A percentile compares a stretch with the other conserved stretches of the same genome.
Evolutionary conservation across 2,113 vertebrate genomes (phyloP).

Genomic region (Phyllostomus discolor): DNA sequence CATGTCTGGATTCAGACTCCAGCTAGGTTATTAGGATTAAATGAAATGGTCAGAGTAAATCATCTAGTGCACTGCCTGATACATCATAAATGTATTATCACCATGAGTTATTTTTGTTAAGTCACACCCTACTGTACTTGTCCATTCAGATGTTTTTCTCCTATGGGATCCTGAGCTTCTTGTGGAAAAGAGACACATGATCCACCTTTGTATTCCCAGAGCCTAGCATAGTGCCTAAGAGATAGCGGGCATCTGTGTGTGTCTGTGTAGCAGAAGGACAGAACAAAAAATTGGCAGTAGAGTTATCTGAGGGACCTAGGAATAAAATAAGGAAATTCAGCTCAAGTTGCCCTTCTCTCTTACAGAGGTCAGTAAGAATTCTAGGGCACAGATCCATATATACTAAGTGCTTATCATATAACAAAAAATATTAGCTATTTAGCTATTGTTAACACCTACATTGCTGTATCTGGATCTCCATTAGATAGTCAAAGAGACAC

Average conservation of each 20-base stretch:
- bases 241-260: background rate
- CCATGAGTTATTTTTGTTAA: background rate
- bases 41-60: background rate
- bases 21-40: background rate
- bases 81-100: background rate
- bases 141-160: background rate
- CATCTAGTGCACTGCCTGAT: background rate
- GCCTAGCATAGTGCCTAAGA: background rate
- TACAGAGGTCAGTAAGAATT: background rate
- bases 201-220: background rate
- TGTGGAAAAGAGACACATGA: background rate
- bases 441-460: background rate
- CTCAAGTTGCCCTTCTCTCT: background rate
- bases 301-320: background rate
- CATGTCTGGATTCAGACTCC: background rate
- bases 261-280: background rate
- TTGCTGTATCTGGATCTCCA: background rate
- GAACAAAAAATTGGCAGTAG: background rate
- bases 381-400: background rate
- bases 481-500: background rate
- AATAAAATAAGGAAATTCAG: background rate
- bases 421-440: background rate
- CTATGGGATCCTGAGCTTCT: background rate
- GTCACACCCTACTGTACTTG: background rate
- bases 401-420: background rate